These are phyloP conservation scores for Zoanthus sansibaricus DNA, from an alignment of 92 coral and sea anemone species.

Conservation along the genomic window DNA sequence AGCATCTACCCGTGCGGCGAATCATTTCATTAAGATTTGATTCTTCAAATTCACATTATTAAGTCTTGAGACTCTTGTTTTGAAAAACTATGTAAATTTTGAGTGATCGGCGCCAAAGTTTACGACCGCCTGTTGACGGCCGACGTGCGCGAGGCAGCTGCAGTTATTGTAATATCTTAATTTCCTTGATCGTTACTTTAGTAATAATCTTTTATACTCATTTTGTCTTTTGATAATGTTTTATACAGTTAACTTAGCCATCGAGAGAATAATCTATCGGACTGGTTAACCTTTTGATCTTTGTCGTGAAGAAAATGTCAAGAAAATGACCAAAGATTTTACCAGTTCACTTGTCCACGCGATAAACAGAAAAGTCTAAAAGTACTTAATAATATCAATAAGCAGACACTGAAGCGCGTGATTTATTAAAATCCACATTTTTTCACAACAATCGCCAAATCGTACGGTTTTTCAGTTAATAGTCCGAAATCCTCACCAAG, in stretches of 20 bases:
- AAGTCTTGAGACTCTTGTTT: conserved; percentile 4
- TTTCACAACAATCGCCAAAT: background rate
- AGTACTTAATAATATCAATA: conserved; percentile 5
- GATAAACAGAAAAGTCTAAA: conserved; percentile 8
- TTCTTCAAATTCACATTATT: conserved; percentile 21
- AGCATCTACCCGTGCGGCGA: background rate
- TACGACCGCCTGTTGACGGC: conserved; percentile 43
- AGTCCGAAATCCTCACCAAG: background rate
- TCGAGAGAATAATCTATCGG: background rate
- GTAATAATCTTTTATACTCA: conserved; percentile 11
- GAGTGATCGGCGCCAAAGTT: conserved; percentile 45
- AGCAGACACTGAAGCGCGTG: background rate
- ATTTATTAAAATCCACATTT: background rate
- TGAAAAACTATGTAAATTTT: conserved; percentile 44
- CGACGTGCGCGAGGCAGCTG: conserved; percentile 38
- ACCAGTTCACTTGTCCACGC: conserved; percentile 4
- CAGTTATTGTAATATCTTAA: conserved; percentile 22
- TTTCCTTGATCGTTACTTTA: conserved; percentile 31
- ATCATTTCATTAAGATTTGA: conserved; percentile 17
- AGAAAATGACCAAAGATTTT: background rate
- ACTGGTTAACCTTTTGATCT: conserved; percentile 28
- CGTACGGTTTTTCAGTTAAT: background rate
- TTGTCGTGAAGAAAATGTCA: background rate
- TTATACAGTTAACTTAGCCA: background rate
- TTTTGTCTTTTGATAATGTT: conserved; percentile 17